Evolutionary conservation across 2,888 invertebrate genomes (phyloP), one percentile per base, ranked within the genome.

Genomic region (Drosophila bunnanda): DNA sequence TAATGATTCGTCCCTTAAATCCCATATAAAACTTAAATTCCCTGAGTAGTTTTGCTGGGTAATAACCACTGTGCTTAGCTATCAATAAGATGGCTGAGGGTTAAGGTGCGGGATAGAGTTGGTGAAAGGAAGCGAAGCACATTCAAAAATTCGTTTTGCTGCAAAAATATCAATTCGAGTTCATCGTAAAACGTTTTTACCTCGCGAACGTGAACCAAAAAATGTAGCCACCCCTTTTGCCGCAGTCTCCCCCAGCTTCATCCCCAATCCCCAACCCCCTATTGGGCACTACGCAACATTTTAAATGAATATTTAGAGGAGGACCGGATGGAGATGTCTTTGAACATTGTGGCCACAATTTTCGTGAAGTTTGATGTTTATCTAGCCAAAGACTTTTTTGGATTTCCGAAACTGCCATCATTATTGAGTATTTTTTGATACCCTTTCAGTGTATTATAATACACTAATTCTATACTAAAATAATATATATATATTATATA

Each of bases 141-240:
- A 73, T 58, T 59, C 61, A 48, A 72, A 82, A 82, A 77, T 82
- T 85, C 68, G 71, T 60, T 79, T 80, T 57, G 56, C 44, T 48
- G 38, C 36, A 73, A 76, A 85, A 82, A 81, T 82, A 82, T 85
- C 82, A 82, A 85, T 85, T 82, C 60, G 71, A 69, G 82, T 77
- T 76, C 69, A 74, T 67, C 81, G 81, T 85, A 82, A 82, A 77
- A 82, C 72, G 77, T 65, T 82, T 82, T 68, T 74, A 75, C 71
- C 71, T 71, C 52, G 46, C 73, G 71, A 74, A 80, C 80, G 76
- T 74, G 76, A 72, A 78, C 32, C 53, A 34, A 67, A 66, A 54
- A 65, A 44, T 46, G 58, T 28, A n/a, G 57, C 48, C 55, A 41
- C 28, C 39, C 32, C 39, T 56, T 9, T 20, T 39, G 34, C 17